Percentiles rank a stretch among this genome's conserved stretches.
phyloP scores from a whole-genome alignment of 2,888 invertebrate species.

The Bedellia somnulentella region DNA sequence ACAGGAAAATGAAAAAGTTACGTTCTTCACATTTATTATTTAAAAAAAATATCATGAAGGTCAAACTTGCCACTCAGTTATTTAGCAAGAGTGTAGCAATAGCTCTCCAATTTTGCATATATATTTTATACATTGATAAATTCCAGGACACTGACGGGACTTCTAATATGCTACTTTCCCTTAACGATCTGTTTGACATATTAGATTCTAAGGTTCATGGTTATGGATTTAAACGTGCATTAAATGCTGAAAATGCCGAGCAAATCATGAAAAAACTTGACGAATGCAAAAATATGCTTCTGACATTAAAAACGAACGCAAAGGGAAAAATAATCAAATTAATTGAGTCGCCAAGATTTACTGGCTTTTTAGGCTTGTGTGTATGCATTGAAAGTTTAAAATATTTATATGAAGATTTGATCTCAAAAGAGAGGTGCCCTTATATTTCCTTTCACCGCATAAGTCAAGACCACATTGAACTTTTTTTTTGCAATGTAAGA shows the following conservation, averaged over 20 bases:
- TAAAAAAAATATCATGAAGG: too few species aligned
- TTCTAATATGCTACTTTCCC: slow-evolving; percentile 1
- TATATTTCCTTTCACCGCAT: slow-evolving; percentile 5
- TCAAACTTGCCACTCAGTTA: slow-evolving; percentile 3
- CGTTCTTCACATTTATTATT: slow-evolving; percentile 3
- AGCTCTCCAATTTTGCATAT: slow-evolving; percentile 2
- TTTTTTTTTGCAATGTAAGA: slow-evolving; percentile 6
- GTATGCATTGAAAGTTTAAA: slow-evolving; percentile 4
- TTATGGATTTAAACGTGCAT: slow-evolving; percentile 4
- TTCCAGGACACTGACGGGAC: slow-evolving; percentile 1
- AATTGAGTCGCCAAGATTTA: slow-evolving; percentile 4
- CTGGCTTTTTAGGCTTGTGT: slow-evolving; percentile 6
- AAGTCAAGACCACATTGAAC: slow-evolving; percentile 7
- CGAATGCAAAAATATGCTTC: slow-evolving; percentile 1
- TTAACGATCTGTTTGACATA: slow-evolving; percentile 7
- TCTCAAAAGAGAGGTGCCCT: background rate
- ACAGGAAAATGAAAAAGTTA: slow-evolving; percentile 2
- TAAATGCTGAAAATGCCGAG: slow-evolving; percentile 3
- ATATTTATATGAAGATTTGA: slow-evolving; percentile 1
- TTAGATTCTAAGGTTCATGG: slow-evolving; percentile 5
- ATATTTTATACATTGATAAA: background rate
- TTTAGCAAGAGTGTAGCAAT: slow-evolving; percentile 6
- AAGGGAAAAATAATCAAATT: slow-evolving; percentile 3
- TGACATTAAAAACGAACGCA: slow-evolving; percentile 1
- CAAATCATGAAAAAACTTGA: slow-evolving; percentile 1